Evolutionary conservation across 2,113 vertebrate genomes (phyloP).

Genomic region (Malurus melanocephalus): DNA sequence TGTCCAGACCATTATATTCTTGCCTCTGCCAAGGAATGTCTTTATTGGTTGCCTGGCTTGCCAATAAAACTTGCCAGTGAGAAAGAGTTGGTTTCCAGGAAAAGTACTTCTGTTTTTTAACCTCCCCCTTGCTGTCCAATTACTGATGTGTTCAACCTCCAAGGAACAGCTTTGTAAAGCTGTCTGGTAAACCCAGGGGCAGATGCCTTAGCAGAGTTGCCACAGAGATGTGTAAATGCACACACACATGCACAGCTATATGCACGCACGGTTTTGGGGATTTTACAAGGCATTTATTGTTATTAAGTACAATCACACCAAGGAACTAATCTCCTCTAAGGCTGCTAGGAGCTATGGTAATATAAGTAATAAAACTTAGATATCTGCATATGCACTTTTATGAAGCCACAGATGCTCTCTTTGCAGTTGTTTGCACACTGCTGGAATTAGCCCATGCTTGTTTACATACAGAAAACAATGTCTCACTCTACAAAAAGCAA

Average conservation of each 20-base stretch:
- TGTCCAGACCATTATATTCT: neutral
- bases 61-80: constrained; percentile 55
- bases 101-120: constrained; percentile 60
- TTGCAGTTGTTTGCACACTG: neutral
- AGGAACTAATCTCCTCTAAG: neutral
- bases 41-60: constrained; percentile 39
- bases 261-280: neutral
- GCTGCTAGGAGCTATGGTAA: neutral
- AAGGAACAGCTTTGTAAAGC: neutral
- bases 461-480: neutral
- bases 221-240: neutral
- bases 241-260: fast-evolving
- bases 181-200: neutral
- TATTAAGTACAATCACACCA: neutral
- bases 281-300: constrained; percentile 15
- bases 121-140: constrained; percentile 42
- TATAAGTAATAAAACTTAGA: neutral
- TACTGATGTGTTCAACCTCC: neutral
- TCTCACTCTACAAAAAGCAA: neutral
- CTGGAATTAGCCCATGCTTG: neutral
- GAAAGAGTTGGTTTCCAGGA: constrained; percentile 65
- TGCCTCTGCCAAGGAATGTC: constrained; percentile 52
- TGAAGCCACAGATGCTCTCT: neutral
- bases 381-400: neutral
- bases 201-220: neutral